phyloP scores from a whole-genome alignment of 2,797 vertebrate species.

The Prunella strophiata region DNA sequence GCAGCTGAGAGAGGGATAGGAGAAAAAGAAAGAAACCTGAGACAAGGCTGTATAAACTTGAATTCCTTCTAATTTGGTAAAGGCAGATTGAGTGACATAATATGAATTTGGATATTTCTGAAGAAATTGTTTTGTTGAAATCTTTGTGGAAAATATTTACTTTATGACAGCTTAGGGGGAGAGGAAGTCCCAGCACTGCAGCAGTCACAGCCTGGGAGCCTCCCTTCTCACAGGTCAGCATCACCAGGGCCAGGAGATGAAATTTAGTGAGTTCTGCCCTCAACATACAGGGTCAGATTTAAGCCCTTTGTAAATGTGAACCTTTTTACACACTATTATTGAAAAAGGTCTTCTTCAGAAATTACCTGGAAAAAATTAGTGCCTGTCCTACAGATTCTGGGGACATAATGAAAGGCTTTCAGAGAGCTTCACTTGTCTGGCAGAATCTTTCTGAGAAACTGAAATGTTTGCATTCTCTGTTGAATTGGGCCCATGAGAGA shows the following conservation, averaged over 20 bases:
- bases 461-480: background rate
- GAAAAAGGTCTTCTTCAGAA: background rate
- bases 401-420: background rate
- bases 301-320: background rate
- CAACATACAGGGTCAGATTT: background rate
- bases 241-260: rapidly evolving
- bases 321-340: background rate
- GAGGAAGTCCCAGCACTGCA: background rate
- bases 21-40: background rate
- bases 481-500: background rate
- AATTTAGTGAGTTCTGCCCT: background rate
- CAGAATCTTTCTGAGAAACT: background rate
- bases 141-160: background rate
- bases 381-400: background rate
- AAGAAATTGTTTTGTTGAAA: background rate
- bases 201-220: background rate
- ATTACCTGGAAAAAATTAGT: background rate
- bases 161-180: background rate
- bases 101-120: background rate
- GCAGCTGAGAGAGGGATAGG: background rate
- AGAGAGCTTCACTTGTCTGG: background rate
- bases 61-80: slow-evolving; percentile 19
- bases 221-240: background rate
- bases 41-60: background rate
- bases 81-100: background rate